phyloP scores from a whole-genome alignment of 2,888 invertebrate genomes.

The Sarcophaga variegata region DNA sequence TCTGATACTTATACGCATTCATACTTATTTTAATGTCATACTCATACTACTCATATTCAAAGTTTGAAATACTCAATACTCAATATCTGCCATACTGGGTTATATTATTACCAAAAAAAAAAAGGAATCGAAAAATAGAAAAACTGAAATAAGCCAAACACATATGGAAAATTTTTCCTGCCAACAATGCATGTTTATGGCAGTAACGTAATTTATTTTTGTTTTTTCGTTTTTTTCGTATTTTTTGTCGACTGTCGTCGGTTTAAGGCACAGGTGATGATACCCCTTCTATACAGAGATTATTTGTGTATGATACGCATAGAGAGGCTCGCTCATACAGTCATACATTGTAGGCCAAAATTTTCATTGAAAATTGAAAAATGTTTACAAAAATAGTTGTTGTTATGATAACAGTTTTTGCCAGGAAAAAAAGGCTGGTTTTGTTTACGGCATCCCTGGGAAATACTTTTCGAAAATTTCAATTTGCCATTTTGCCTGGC shows the following conservation, averaged over 20 bases:
- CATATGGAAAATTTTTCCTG: slow-evolving; percentile 28
- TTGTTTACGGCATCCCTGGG: slow-evolving; percentile 24
- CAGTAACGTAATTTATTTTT: slow-evolving; percentile 16
- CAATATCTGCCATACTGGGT: slow-evolving; percentile 19
- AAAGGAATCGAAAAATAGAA: not conserved
- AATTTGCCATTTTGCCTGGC: not conserved
- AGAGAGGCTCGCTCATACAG: slow-evolving; percentile 33
- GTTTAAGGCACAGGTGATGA: slow-evolving; percentile 60
- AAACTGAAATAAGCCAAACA: not conserved
- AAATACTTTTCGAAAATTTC: slow-evolving; percentile 30
- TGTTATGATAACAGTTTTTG: slow-evolving; percentile 29
- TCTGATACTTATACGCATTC: too few relatives aligned
- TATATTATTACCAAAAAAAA: not conserved
- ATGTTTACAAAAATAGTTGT: not conserved
- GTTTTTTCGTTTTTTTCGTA: not conserved
- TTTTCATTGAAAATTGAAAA: slow-evolving; percentile 9
- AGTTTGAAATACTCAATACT: too few relatives aligned
- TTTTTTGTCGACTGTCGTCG: too few relatives aligned
- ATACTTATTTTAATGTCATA: too few relatives aligned
- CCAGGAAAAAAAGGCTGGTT: not conserved
- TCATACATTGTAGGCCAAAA: not conserved
- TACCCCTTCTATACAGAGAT: slow-evolving; percentile 46
- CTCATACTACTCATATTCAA: too few relatives aligned
- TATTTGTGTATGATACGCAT: slow-evolving; percentile 54
- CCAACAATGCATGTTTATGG: slow-evolving; percentile 13